Conservation (phyloP, 2,888 invertebrate genomes). For the Arge pagana region DNA sequence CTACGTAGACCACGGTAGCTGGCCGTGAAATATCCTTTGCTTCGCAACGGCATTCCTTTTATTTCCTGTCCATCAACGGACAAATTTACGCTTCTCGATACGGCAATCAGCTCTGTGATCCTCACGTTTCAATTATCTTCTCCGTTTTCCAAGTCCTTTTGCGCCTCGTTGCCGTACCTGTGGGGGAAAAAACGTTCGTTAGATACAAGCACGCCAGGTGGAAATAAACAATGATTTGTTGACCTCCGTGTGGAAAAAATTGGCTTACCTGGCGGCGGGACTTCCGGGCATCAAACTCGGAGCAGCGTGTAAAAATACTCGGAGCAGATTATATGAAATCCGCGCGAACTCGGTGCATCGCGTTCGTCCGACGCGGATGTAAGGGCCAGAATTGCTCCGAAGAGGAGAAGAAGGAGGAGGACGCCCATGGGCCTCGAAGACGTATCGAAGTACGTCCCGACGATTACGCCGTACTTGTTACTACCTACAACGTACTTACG, state of each 20-base stretch:
- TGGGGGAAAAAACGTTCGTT: neutral
- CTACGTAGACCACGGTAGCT: conserved; percentile 4
- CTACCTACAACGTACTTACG: conserved; percentile 54
- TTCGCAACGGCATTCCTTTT: too few relatives aligned
- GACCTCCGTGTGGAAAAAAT: conserved; percentile 1
- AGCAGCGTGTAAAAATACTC: neutral
- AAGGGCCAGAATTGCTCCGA: conserved; percentile 18
- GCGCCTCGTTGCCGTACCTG: too few relatives aligned
- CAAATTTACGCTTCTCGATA: too few relatives aligned
- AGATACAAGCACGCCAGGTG: neutral
- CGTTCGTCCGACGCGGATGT: conserved; percentile 16
- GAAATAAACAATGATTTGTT: neutral
- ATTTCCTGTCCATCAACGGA: too few relatives aligned
- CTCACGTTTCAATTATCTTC: too few relatives aligned
- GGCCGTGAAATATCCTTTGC: too few relatives aligned
- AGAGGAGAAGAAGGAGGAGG: conserved; percentile 31
- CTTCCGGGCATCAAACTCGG: neutral
- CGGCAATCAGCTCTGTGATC: too few relatives aligned
- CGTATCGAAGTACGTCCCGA: conserved; percentile 37
- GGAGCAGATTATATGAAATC: neutral
- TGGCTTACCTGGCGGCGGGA: too few relatives aligned
- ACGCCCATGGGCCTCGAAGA: conserved; percentile 42
- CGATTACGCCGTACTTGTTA: conserved; percentile 52
- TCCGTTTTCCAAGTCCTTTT: too few relatives aligned
- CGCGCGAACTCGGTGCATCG: neutral